phyloP scores from a whole-genome alignment of 2,888 invertebrate genomes.

The Gasteruption jaculator region DNA sequence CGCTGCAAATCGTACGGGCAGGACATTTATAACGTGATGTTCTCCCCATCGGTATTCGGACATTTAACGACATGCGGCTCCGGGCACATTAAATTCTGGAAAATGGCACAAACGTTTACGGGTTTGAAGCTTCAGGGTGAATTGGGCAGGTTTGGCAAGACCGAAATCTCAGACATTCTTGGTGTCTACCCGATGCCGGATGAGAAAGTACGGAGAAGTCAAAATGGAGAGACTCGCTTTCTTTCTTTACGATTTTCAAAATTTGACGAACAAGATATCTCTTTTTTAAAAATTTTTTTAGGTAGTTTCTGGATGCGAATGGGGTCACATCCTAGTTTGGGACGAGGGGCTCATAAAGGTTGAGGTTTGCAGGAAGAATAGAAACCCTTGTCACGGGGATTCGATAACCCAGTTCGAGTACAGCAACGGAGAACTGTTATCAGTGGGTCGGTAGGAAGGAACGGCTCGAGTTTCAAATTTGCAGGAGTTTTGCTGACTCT shows the following conservation, averaged over 20 bases:
- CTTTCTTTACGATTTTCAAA: background rate
- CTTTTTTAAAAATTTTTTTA: conserved; percentile 33
- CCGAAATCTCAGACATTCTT: conserved; percentile 84
- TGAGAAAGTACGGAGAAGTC: conserved; percentile 65
- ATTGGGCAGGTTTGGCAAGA: conserved; percentile 87
- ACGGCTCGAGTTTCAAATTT: too few species aligned
- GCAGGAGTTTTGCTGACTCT: too few species aligned
- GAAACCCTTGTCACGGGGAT: conserved; percentile 71
- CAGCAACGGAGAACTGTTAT: conserved; percentile 54
- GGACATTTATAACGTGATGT: conserved; percentile 73
- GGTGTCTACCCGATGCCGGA: conserved; percentile 83
- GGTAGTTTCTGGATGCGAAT: conserved; percentile 81
- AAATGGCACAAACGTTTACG: conserved; percentile 87
- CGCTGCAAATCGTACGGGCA: conserved; percentile 80
- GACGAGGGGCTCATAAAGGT: conserved; percentile 84
- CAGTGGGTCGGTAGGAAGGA: conserved; percentile 54
- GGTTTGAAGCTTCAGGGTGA: conserved; percentile 85
- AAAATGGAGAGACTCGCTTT: background rate
- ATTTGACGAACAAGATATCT: background rate
- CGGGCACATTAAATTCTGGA: conserved; percentile 88
- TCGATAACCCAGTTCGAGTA: conserved; percentile 66
- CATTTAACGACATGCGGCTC: conserved; percentile 73
- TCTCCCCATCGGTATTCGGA: conserved; percentile 76
- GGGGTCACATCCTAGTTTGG: conserved; percentile 92
- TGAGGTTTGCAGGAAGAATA: conserved; percentile 70